Evolutionary conservation across 1,140 invertebrate species (phyloP).

Genomic region (Medauroidea extradentata): DNA sequence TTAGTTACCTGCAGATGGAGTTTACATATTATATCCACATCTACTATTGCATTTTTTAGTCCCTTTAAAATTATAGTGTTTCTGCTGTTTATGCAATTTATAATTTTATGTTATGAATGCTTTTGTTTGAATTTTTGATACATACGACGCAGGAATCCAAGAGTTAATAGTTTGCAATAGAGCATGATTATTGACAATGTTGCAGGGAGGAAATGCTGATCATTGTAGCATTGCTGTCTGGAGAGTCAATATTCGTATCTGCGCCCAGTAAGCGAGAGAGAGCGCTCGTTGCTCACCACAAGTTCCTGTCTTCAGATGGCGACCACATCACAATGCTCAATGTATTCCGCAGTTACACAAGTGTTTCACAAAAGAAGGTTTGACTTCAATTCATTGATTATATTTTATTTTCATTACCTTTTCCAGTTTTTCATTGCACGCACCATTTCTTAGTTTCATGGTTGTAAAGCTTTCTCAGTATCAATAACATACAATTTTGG

Average conservation of each 20-base stretch:
- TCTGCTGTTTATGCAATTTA: background rate
- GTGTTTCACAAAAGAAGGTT: constrained; percentile 69
- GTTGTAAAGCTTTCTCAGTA: too few relatives aligned
- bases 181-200: constrained; percentile 20
- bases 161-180: background rate
- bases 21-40: too few relatives aligned
- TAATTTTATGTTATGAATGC: background rate
- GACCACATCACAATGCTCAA: constrained; percentile 93
- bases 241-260: constrained; percentile 58
- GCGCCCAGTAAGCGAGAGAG: constrained; percentile 59
- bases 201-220: constrained; percentile 72
- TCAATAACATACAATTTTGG: too few relatives aligned
- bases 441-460: too few relatives aligned
- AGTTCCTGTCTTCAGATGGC: constrained; percentile 82
- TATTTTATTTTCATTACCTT: too few relatives aligned
- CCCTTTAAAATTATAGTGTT: background rate
- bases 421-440: too few relatives aligned
- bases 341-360: constrained; percentile 75
- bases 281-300: constrained; percentile 61
- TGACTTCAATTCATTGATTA: too few relatives aligned
- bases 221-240: constrained; percentile 63
- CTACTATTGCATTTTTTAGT: constrained; percentile 3
- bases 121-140: too few relatives aligned
- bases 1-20: too few relatives aligned
- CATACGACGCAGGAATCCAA: background rate